phyloP scores from a whole-genome alignment of 1,140 invertebrate species.

The Drosophila grimshawi region DNA sequence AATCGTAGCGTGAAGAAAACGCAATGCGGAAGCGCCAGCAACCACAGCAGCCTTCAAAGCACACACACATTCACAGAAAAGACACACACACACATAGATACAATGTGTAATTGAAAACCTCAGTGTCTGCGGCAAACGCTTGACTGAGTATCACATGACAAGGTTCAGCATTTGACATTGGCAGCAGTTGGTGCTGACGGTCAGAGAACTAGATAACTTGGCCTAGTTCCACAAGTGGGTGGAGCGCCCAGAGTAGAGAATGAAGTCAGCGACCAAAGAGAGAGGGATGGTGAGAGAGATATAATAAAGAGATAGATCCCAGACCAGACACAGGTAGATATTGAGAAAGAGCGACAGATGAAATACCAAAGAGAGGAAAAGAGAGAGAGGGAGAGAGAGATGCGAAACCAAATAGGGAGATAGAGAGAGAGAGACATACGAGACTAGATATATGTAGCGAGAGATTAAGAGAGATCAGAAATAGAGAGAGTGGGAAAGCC shows the following conservation, averaged over 20 bases:
- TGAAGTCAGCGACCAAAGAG: not conserved
- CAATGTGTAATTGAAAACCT: conserved; percentile 33
- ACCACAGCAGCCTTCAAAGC: conserved; percentile 36
- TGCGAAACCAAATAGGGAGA: too few species aligned
- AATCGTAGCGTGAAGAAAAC: conserved; percentile 69
- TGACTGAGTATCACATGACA: conserved; percentile 43
- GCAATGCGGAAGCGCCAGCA: conserved; percentile 54
- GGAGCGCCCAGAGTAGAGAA: not conserved
- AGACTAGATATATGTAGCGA: too few species aligned
- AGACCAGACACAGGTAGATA: too few species aligned
- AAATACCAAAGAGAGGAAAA: too few species aligned
- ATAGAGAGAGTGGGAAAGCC: too few species aligned
- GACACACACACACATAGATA: conserved; percentile 7
- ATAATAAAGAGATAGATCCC: not conserved
- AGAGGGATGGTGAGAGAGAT: not conserved
- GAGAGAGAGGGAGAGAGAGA: too few species aligned
- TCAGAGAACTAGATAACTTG: not conserved
- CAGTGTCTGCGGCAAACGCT: conserved; percentile 27
- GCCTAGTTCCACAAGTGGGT: not conserved
- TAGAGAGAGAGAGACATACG: too few species aligned
- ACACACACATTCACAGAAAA: conserved; percentile 1
- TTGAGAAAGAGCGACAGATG: too few species aligned
- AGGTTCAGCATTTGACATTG: conserved; percentile 24
- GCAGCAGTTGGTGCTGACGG: conserved; percentile 1
- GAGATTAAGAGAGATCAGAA: too few species aligned